A percentile compares a stretch with the other conserved stretches of the same genome.
Evolutionary conservation across 2,797 vertebrate species (phyloP).

Genomic region (Thripadectes ignobilis): DNA sequence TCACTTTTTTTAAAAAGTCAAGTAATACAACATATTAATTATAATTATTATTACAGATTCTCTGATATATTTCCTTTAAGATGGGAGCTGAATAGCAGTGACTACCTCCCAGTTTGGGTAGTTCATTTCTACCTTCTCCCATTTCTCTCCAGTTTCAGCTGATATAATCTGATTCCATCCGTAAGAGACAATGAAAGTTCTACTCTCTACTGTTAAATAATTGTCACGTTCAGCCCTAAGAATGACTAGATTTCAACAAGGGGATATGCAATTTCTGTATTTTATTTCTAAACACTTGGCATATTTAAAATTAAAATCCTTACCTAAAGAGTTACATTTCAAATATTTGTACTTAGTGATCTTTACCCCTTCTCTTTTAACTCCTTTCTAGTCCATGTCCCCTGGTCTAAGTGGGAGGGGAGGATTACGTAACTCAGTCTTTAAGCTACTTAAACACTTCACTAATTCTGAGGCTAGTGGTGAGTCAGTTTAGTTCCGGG

Average conservation of each 20-base stretch:
- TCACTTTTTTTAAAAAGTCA: background rate
- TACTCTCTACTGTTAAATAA: background rate
- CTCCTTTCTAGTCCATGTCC: conserved; percentile 7
- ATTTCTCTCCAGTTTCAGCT: background rate
- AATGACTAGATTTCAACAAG: background rate
- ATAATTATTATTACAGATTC: background rate
- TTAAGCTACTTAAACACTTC: background rate
- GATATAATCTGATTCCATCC: background rate
- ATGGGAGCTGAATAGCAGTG: background rate
- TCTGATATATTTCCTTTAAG: background rate
- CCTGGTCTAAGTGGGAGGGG: background rate
- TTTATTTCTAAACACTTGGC: background rate
- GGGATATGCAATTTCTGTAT: background rate
- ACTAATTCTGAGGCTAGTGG: background rate
- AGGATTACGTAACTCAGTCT: background rate
- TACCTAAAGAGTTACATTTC: background rate
- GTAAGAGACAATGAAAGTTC: background rate
- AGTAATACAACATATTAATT: background rate
- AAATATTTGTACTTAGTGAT: background rate
- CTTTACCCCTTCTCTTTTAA: background rate
- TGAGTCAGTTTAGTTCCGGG: background rate
- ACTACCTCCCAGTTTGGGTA: background rate
- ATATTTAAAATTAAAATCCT: background rate
- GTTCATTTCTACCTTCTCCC: background rate
- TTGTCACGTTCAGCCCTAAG: background rate